Conservation (phyloP, 2,113 vertebrate genomes). For the Oenanthe melanoleuca region DNA sequence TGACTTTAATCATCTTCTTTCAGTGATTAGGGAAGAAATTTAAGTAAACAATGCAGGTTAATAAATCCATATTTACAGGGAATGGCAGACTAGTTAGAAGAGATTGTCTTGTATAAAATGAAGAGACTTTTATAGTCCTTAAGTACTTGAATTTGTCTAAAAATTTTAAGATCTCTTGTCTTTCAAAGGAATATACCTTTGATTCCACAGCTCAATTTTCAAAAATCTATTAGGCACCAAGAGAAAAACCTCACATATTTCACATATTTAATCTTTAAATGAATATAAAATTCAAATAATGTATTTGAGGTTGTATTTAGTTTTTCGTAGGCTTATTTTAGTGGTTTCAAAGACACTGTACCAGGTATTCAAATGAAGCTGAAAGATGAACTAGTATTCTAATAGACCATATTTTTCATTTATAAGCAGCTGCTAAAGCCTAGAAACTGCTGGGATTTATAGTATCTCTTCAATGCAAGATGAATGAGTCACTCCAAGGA, state of each 20-base stretch:
- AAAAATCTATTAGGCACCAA: background rate
- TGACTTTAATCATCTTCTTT: background rate
- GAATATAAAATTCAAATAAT: background rate
- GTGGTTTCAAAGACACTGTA: background rate
- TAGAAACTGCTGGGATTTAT: background rate
- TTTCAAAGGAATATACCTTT: background rate
- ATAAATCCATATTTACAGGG: background rate
- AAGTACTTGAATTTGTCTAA: background rate
- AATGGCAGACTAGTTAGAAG: background rate
- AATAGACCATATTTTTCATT: background rate
- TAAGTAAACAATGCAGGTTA: background rate
- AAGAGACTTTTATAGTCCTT: background rate
- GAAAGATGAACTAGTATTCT: background rate
- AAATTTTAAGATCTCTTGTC: background rate
- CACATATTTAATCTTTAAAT: background rate
- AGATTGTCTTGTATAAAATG: background rate
- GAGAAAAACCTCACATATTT: background rate
- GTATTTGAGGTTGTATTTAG: background rate
- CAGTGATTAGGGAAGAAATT: background rate
- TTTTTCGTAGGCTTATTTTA: background rate
- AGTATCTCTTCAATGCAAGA: background rate
- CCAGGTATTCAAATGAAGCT: background rate
- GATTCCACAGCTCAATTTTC: background rate
- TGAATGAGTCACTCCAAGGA: background rate
- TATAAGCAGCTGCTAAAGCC: background rate